Conservation (phyloP, 2,113 vertebrate genomes). For the Plestiodon gilberti region DNA sequence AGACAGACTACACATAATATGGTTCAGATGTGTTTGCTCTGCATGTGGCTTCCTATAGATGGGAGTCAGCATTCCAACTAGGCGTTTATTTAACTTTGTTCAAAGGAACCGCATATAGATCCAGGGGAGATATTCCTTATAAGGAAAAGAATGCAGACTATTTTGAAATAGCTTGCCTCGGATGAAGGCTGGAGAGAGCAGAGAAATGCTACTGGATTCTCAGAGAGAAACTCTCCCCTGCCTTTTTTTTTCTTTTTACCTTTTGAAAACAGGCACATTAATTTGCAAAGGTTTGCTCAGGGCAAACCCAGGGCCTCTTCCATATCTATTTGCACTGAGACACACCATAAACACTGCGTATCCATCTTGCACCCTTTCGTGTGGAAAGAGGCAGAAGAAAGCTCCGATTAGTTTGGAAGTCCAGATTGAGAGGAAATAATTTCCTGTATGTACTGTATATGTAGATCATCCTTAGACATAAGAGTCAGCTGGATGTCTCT, state of each 20-base stretch:
- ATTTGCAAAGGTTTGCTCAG: background rate
- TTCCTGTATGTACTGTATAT: slow-evolving; percentile 28
- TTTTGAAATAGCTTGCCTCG: slow-evolving; percentile 75
- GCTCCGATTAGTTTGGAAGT: background rate
- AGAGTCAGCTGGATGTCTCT: slow-evolving; percentile 3
- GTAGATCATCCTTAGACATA: slow-evolving; percentile 37
- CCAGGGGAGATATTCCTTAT: slow-evolving; percentile 83
- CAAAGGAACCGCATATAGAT: slow-evolving; percentile 77
- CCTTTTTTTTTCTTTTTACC: slow-evolving; percentile 24
- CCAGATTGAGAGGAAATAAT: slow-evolving; percentile 3
- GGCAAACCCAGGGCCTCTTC: background rate
- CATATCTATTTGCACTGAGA: background rate
- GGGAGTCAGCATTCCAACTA: slow-evolving; percentile 65
- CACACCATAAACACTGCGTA: too few species aligned
- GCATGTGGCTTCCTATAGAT: slow-evolving; percentile 31
- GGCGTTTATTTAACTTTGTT: slow-evolving; percentile 74
- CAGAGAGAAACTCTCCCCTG: background rate
- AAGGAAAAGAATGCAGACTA: slow-evolving; percentile 87
- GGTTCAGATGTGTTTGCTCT: slow-evolving; percentile 66
- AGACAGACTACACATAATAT: slow-evolving; percentile 30
- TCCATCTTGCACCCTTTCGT: background rate
- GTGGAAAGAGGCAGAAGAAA: background rate
- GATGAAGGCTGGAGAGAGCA: slow-evolving; percentile 59
- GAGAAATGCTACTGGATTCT: slow-evolving; percentile 58
- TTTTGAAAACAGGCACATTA: slow-evolving; percentile 28